phyloP scores from a whole-genome alignment of 2,797 vertebrate genomes.

The Pseudopleuronectes americanus region DNA sequence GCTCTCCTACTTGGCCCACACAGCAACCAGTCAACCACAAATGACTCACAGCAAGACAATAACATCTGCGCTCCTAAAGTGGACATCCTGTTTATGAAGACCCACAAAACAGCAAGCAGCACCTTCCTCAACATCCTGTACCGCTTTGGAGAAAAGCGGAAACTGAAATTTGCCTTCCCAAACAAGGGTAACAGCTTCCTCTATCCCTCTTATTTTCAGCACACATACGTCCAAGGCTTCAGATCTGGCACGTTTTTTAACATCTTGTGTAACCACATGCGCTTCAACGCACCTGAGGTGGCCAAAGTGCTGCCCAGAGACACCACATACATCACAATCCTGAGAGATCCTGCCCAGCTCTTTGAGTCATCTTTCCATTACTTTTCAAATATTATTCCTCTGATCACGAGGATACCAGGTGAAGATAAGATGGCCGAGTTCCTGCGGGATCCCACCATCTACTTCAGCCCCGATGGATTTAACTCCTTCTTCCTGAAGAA shows the following conservation, averaged over 20 bases:
- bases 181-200: constrained; percentile 88
- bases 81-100: constrained; percentile 94
- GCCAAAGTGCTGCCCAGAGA: constrained; percentile 83
- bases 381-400: constrained; percentile 84
- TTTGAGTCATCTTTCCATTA: constrained; percentile 95
- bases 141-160: constrained; percentile 90
- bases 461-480: constrained; percentile 87
- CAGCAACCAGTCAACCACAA: background rate
- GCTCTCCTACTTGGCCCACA: constrained; percentile 53
- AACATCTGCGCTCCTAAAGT: constrained; percentile 81
- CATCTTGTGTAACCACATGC: constrained; percentile 94
- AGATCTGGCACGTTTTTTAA: constrained; percentile 89
- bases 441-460: constrained; percentile 83
- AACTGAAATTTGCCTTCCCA: constrained; percentile 89
- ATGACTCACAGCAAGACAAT: constrained; percentile 36
- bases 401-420: constrained; percentile 88
- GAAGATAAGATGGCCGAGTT: constrained; percentile 87
- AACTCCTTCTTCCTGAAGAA: constrained; percentile 92
- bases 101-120: constrained; percentile 93
- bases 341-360: constrained; percentile 89
- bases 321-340: constrained; percentile 86
- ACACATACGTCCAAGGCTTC: constrained; percentile 86
- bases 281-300: constrained; percentile 88
- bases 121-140: constrained; percentile 93
- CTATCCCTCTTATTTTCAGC: constrained; percentile 87